These are phyloP conservation scores for Cephus cinctus DNA, from an alignment of 1,140 invertebrate species.

Conservation along the genomic window DNA sequence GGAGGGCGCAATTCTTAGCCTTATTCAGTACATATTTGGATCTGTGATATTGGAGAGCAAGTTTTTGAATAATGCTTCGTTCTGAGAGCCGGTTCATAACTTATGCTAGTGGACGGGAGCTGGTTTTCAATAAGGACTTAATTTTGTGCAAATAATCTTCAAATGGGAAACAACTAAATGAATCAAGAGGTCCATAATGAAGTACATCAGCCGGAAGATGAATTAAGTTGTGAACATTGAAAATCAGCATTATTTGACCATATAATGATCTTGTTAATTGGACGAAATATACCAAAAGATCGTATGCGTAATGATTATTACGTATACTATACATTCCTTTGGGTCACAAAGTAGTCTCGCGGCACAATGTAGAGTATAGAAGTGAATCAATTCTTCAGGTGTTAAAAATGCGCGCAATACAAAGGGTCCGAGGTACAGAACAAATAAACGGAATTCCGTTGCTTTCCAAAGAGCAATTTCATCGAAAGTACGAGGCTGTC, in stretches of 20 bases:
- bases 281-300: constrained; percentile 20
- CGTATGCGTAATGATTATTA: constrained; percentile 8
- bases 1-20: background rate
- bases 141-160: constrained; percentile 10
- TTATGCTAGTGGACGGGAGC: background rate
- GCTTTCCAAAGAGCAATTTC: constrained; percentile 52
- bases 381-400: constrained; percentile 43
- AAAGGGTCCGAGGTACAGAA: constrained; percentile 53
- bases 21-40: background rate
- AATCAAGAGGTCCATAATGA: constrained; percentile 16
- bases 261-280: constrained; percentile 20
- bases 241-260: constrained; percentile 17
- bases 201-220: constrained; percentile 22
- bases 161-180: constrained; percentile 11
- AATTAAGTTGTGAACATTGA: constrained; percentile 28
- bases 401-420: constrained; percentile 37
- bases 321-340: background rate
- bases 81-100: background rate
- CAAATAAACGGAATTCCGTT: constrained; percentile 52
- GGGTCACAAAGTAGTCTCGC: constrained; percentile 8
- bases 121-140: background rate
- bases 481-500: constrained; percentile 41
- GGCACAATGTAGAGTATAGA: constrained; percentile 23
- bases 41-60: background rate
- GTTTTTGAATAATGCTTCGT: background rate